phyloP scores from a whole-genome alignment of 2,113 vertebrate genomes.

The Caretta caretta region DNA sequence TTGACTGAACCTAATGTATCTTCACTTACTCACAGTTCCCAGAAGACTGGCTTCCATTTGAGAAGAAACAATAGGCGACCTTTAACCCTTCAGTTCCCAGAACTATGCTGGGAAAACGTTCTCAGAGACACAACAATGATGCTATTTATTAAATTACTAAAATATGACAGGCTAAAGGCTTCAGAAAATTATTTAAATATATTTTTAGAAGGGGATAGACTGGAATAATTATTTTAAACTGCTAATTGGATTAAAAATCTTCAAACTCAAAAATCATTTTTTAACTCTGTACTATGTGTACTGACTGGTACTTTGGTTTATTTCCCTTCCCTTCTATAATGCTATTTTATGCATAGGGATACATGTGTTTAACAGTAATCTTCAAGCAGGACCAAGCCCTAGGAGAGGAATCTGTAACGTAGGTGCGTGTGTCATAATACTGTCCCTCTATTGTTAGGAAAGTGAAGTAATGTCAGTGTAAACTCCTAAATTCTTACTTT shows the following conservation, averaged over 20 bases:
- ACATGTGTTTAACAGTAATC: neutral
- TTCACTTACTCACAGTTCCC: neutral
- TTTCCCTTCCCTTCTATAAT: rapidly evolving
- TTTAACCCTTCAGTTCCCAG: conserved; percentile 50
- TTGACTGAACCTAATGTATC: neutral
- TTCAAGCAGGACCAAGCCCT: rapidly evolving
- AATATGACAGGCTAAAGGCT: conserved; percentile 44
- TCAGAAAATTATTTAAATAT: neutral
- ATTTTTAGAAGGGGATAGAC: neutral
- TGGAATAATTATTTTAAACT: neutral
- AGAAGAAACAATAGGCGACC: conserved; percentile 51
- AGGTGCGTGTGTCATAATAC: neutral
- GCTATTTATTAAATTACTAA: conserved; percentile 29
- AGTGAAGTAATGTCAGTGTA: rapidly evolving
- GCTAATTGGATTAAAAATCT: neutral
- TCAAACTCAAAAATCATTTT: neutral
- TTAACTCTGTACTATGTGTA: neutral
- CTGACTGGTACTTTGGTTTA: rapidly evolving
- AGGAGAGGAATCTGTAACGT: rapidly evolving
- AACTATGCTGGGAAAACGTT: conserved; percentile 40
- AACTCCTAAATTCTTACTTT: rapidly evolving
- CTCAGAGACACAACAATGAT: conserved; percentile 49
- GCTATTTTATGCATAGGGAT: neutral
- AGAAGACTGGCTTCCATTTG: conserved; percentile 19
- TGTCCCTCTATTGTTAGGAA: rapidly evolving